Evolutionary conservation across 1,140 invertebrate species (phyloP), one percentile per base, ranked within the genome.

Genomic region (Lycorma delicatula): DNA sequence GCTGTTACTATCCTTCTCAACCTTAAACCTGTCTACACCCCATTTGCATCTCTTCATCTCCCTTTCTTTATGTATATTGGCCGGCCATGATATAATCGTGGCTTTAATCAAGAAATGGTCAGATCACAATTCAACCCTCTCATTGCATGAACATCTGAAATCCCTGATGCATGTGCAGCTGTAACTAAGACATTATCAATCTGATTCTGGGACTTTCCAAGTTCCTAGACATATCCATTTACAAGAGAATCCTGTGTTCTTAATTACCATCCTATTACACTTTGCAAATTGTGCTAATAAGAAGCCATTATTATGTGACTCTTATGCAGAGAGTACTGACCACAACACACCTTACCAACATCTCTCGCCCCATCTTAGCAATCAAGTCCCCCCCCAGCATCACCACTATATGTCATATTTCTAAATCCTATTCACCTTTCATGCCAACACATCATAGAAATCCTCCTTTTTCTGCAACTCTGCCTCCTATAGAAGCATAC

Each of bases 111-210:
- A 34, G 31, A 34, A 34, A n/a, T 34, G 31, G 31, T 34, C 31
- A 34, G 31, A n/a, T 41, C 20, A 20, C 38, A 41, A 12, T 41
- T 41, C n/a, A 20, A 20, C 12, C 3, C 38, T 41, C 38, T 41
- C n/a, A n/a, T 16, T n/a, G n/a, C 20, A 16, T 12, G 3, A 12
- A 41, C 38, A 20, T 41, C 38, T 12, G 20, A 16, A 20, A 41
- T 41, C n/a, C n/a, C n/a, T 41, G 38, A 41, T 12, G 38, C 3
- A 41, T 20, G 20, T 41, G n/a, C 20, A 41, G n/a, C 20, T n/a
- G n/a, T 41, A n/a, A 41, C 38, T 20, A 41, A 20, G n/a, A 41
- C 38, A 41, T 41, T n/a, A 41, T 41, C 38, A 41, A 41, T 41
- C 20, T 41, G 38, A 41, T 41, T 41, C 38, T 20, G 12, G 38